A percentile compares a stretch with the other conserved stretches of the same genome.
Evolutionary conservation across 2,888 invertebrate genomes (phyloP).

Genomic region (Eupithecia subfuscata): DNA sequence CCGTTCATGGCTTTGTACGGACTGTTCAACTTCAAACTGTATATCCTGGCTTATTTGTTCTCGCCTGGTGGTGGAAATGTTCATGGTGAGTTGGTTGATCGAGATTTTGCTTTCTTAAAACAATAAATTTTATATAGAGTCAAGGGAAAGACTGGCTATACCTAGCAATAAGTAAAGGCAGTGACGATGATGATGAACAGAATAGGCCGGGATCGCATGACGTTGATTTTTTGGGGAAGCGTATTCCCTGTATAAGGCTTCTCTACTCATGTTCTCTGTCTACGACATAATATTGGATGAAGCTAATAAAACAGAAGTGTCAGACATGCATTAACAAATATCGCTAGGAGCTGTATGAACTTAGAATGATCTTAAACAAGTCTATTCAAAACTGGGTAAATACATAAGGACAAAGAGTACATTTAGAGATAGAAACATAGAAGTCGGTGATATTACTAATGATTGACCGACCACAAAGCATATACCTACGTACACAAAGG

Average conservation of each 20-base stretch:
- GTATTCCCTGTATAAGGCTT: not conserved
- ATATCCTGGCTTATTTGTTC: constrained; percentile 97
- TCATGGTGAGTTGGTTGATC: constrained; percentile 87
- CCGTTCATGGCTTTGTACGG: constrained; percentile 98
- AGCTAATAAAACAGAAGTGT: not conserved
- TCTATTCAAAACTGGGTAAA: constrained; percentile 4
- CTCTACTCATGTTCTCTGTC: not conserved
- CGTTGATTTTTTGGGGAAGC: not conserved
- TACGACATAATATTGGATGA: not conserved
- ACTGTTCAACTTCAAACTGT: constrained; percentile 96
- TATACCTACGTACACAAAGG: not conserved
- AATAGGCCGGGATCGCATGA: not conserved
- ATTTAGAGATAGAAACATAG: not conserved
- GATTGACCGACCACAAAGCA: constrained; percentile 1
- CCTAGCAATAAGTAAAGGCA: not conserved
- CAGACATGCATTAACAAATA: not conserved
- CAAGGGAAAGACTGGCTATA: not conserved
- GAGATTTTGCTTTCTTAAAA: not conserved
- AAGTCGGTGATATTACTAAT: not conserved
- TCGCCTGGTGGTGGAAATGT: constrained; percentile 92
- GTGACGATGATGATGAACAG: not conserved
- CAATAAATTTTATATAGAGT: not conserved
- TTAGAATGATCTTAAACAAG: constrained; percentile 9
- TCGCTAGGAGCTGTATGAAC: not conserved
- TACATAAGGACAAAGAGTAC: not conserved